Evolutionary conservation across 53 echinoderm and acorn worm genomes (phyloP), one percentile per base, ranked within the genome.

Genomic region (Temnopleurus reevesii): DNA sequence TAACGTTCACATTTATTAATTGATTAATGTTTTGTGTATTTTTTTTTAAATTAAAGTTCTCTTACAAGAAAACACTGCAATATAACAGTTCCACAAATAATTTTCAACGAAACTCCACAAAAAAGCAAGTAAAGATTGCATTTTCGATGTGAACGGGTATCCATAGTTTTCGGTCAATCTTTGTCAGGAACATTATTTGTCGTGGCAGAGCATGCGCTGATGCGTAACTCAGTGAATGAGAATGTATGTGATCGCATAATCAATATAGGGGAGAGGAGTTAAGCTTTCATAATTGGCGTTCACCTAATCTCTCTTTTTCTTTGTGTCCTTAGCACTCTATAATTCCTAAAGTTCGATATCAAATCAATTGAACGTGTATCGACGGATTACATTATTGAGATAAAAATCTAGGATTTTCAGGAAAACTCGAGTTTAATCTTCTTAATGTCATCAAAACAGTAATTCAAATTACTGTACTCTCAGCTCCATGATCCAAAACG

Each of bases 291-390:
- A n/a, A n/a, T n/a, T 18, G 38, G 71, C 71, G 71, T 66, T 71
- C 23, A n/a, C 71, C 19, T 71, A 71, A 71, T 71, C 71, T 71
- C 28, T 71, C 63, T 33, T 63, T 31, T 63, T 63, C 29, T 63
- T 29, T 33, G 30, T 33, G n/a, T 41, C 41, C 43, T 71, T 41
- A 71, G 23, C 71, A 38, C 38, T 27, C 38, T 21, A 41, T 71
- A 71, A 23, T 41, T 41, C 71, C 71, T n/a, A 71, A 27, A 71
- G 9, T 9, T 71, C 36, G 43, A 38, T n/a, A n/a, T 7, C 21
- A 12, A 38, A 71, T 71, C 71, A 71, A 71, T 71, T 38, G 38
- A 71, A n/a, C 36, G 19, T n/a, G 19, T 41, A 8, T 19, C 21
- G n/a, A n/a, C n/a, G n/a, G n/a, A n/a, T n/a, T n/a, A n/a, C n/a